phyloP scores from a whole-genome alignment of 2,113 vertebrate species.

The Chaenogobius annularis region DNA sequence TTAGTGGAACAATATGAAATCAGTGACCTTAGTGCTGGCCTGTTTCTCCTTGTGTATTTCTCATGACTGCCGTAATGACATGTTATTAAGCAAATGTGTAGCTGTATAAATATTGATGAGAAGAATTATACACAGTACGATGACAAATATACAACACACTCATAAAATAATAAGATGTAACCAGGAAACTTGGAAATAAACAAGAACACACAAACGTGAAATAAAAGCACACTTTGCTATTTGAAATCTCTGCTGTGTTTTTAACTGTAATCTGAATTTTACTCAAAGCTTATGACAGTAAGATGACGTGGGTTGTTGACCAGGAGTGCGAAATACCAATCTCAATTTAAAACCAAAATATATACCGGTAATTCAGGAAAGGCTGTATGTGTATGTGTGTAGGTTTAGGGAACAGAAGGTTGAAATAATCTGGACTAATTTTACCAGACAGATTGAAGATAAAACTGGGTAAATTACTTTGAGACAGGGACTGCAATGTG shows the following conservation, averaged over 20 bases:
- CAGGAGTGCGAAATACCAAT: no score
- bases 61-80: slow-evolving; percentile 21
- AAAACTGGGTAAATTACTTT: no score
- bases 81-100: slow-evolving; percentile 12
- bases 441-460: no score
- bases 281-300: no score
- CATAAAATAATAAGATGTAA: neutral
- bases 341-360: no score
- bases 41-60: slow-evolving; percentile 20
- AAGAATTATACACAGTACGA: slow-evolving; percentile 12
- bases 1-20: slow-evolving; percentile 35
- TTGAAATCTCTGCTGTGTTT: neutral
- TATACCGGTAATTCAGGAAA: no score
- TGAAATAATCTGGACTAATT: no score
- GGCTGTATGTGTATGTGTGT: no score
- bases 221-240: neutral
- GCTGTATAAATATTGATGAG: slow-evolving; percentile 17
- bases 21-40: slow-evolving; percentile 29
- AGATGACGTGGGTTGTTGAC: no score
- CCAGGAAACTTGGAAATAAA: slow-evolving; percentile 14
- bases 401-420: no score
- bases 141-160: slow-evolving; percentile 13
- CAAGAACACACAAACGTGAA: neutral
- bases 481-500: no score
- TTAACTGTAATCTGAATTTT: no score